Base-by-base conservation (phyloP, 2,888 invertebrate species). In the Amphiduros pacificus region DNA sequence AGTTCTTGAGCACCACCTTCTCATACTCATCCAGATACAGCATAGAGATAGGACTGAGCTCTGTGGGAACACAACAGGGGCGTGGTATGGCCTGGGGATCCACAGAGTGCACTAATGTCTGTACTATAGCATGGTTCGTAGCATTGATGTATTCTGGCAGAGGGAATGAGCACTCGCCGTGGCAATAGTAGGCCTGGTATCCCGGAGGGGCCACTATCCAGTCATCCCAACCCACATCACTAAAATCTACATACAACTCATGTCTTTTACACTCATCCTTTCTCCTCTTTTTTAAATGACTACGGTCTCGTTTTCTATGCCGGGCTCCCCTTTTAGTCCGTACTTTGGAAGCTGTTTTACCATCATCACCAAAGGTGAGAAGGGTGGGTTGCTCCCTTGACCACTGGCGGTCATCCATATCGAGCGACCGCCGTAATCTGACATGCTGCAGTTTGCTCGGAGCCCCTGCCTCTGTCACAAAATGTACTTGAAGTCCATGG, bases 81-180 rank as follows among this genome's bases (percentile, higher is more conserved):
- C 92, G 92, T 55, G 98, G 97, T 80, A 95, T 96, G 70, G 89
- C 87, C 73, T 88, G 88, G 69, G 94, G 94, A 83, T 92, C 92
- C 83, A 94, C 90, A 69, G 93, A 93, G 85, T 98, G 93, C 78
- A 97, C 92, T 81, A 98, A 87, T 70, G 93, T 94, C 86, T 99
- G 98, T 76, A 99, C 93, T 77, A 98, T 95, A 71, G 98, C 98
- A 85, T 98, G 98, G 84, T 99, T 98, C 64, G 98, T 97, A 71
- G 95, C 91, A 85, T 98, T 98, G 59, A 96, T 85, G 84, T 95
- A 93, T 75, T 94, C 93, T 58, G 94, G 89, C 77, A 97, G 86
- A 29, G 97, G 97, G 82, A 93, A 96, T 54, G 91, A 91, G 83
- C 98, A 99, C 80, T 93, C 92, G 28, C 98, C 98, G 77, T 91